Evolutionary conservation across 1,140 invertebrate genomes (phyloP), one percentile per base, ranked within the genome.

Genomic region (Coenobita brevimanus): DNA sequence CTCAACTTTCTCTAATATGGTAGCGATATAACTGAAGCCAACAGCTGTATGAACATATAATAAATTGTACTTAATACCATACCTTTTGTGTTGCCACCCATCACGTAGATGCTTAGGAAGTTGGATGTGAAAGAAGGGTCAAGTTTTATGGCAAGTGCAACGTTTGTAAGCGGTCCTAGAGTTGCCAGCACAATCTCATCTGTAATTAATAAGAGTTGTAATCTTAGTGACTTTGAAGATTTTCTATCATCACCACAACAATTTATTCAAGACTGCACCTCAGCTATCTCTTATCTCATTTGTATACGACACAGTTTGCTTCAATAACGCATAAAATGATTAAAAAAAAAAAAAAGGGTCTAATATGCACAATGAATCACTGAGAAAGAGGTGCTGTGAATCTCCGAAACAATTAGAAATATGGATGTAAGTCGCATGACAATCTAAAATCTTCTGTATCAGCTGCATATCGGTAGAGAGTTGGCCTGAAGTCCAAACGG

Each of bases 51-150:
- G n/a, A n/a, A n/a, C n/a, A n/a, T n/a, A n/a, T n/a, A n/a, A n/a
- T n/a, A n/a, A n/a, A n/a, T n/a, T n/a, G n/a, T n/a, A n/a, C n/a
- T 57, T 57, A 57, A 71, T 27, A n/a, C 30, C 92, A 84, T 83
- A 95, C 95, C 95, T 85, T 93, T 93, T 89, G 93, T 93, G 92
- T 96, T 97, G 89, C 96, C 96, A 57, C 96, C 96, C 95, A 97
- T 96, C 1, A 96, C 94, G 85, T 94, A 95, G 71, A 96, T 92
- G 69, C 94, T 94, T 90, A 95, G 95, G 0, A 96, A 92, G 62
- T 94, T 93, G 0, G 92, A 88, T 0, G 93, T 92, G 91, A 97
- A 95, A 38, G 94, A 90, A 3, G 94, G 94, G 91, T 95, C 95
- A 87, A 96, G 93, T 90, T 95, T 94, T 13, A 96, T 93, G 2